phyloP scores from a whole-genome alignment of 2,113 vertebrate genomes.

The Micromys minutus region DNA sequence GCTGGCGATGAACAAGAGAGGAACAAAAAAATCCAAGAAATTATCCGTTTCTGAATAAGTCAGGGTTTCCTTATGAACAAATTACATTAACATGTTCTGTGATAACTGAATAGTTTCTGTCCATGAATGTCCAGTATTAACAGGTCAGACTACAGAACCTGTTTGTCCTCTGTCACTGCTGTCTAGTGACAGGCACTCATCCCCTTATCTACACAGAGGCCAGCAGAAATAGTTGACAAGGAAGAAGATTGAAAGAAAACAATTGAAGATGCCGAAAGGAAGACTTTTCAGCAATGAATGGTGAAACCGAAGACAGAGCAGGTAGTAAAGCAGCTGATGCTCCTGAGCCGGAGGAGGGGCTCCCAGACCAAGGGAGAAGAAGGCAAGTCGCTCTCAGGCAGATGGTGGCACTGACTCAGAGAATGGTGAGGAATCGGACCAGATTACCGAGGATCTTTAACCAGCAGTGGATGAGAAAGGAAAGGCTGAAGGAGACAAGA shows the following conservation, averaged over 20 bases:
- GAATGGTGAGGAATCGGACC: slow-evolving; percentile 76
- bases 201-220: too few relatives aligned
- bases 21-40: neutral
- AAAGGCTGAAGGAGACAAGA: slow-evolving; percentile 61
- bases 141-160: too few relatives aligned
- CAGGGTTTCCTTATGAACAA: neutral
- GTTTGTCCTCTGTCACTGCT: too few relatives aligned
- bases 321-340: slow-evolving; percentile 1
- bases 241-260: slow-evolving; percentile 84
- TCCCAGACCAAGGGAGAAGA: neutral
- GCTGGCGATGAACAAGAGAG: neutral
- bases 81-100: neutral
- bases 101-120: too few relatives aligned
- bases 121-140: too few relatives aligned
- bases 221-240: slow-evolving; percentile 88
- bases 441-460: slow-evolving; percentile 58
- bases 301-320: slow-evolving; percentile 73
- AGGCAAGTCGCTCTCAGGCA: neutral
- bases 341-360: neutral
- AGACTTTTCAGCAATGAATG: slow-evolving; percentile 68
- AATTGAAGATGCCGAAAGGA: slow-evolving; percentile 71
- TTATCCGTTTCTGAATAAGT: neutral
- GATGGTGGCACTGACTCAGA: slow-evolving; percentile 71
- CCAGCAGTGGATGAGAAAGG: slow-evolving; percentile 62
- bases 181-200: too few relatives aligned